Base-by-base conservation (phyloP, 2,797 vertebrate species). In the Propithecus perrieri region DNA sequence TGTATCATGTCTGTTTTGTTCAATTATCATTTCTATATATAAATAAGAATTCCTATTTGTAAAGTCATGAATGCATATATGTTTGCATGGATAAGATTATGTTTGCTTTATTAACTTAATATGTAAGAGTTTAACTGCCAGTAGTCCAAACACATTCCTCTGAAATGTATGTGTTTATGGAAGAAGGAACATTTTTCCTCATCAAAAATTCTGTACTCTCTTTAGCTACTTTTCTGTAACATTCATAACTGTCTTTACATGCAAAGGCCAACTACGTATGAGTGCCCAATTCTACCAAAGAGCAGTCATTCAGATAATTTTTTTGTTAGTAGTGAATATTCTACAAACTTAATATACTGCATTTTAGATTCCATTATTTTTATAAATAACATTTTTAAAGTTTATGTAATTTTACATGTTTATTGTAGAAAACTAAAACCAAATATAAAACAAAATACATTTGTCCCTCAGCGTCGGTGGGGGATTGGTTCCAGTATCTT, bases 381-480 rank as follows among this genome's bases (percentile, higher is more conserved):
- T 76, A 89, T 84, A 90, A 94, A 46, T 90, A 59, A 7, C 48
- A 72, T 94, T 76, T 92, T 81, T n/a, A 74, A 88, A 84, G 41
- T 91, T 91, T 93, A 79, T 86, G 48, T 6, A 74, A 24, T 92
- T 95, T 75, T 88, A 35, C 26, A 50, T 91, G 26, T 75, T 93
- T 94, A 72, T 91, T 93, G 8, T 86, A 93, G 46, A 95, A 96
- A 78, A 72, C 22, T 83, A 78, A 87, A 95, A 91, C 41, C 38
- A 61, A 93, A 86, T 74, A 88, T 85, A 90, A 91, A 91, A 94
- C 10, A 92, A 65, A 92, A 88, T 75, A 78, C 22, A 78, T 6
- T 35, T 78, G 50, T 55, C 24, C n/a, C 75, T 55, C n/a, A 7
- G 33, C 53, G 24, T 78, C 50, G 35, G 50, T 14, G 50, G 50